Evolutionary conservation across 2,888 invertebrate genomes (phyloP).

Genomic region (Lithophane leautieri): DNA sequence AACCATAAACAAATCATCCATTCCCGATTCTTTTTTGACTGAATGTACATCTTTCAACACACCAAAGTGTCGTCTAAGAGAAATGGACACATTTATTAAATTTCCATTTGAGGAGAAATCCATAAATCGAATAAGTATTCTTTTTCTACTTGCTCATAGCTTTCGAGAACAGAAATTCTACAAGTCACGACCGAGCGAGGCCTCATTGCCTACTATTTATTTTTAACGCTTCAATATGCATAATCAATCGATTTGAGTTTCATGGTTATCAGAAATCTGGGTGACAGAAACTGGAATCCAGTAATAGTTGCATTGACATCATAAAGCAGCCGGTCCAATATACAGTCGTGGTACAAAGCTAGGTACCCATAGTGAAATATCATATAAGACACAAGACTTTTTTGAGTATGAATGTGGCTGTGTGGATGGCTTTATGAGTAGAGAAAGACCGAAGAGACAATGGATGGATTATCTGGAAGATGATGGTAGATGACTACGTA

Average conservation of each 20-base stretch:
- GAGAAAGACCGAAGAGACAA: neutral
- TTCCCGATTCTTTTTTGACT: no score
- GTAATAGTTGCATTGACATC: slow-evolving; percentile 2
- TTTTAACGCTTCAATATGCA: slow-evolving; percentile 36
- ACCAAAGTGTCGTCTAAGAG: neutral
- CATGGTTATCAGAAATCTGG: slow-evolving; percentile 28
- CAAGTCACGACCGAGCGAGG: slow-evolving; percentile 40
- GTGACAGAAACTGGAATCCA: slow-evolving; percentile 16
- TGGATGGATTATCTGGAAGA: neutral
- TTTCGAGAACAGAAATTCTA: slow-evolving; percentile 12
- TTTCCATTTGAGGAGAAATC: slow-evolving; percentile 25
- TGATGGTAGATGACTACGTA: neutral
- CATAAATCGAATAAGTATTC: neutral
- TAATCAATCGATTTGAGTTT: slow-evolving; percentile 48
- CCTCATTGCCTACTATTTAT: slow-evolving; percentile 43
- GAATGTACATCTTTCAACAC: neutral
- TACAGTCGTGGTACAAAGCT: neutral
- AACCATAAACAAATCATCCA: no score
- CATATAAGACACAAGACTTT: neutral
- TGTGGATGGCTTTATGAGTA: neutral
- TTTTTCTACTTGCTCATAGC: slow-evolving; percentile 18
- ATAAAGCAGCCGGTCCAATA: neutral
- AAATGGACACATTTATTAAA: slow-evolving; percentile 22
- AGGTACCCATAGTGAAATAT: neutral
- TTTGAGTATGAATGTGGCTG: neutral